phyloP scores from a whole-genome alignment of 1,140 invertebrate species.

The Sesamia nonagrioides region DNA sequence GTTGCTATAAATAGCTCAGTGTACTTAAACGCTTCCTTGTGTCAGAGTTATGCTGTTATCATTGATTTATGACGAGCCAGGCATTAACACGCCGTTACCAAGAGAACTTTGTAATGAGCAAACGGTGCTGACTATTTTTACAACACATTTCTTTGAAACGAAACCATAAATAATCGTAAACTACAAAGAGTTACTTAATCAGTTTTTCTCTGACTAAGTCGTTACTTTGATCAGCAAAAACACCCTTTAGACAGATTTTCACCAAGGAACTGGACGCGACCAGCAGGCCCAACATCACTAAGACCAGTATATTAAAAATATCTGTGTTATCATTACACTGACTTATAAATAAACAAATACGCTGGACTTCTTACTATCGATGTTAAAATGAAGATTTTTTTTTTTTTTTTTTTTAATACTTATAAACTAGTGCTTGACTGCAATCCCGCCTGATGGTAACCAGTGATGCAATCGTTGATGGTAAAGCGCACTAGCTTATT shows the following conservation, averaged over 20 bases:
- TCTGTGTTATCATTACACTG: too few species aligned
- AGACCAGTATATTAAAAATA: too few species aligned
- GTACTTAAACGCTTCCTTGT: constrained; percentile 3
- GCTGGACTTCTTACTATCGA: too few species aligned
- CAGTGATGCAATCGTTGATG: too few species aligned
- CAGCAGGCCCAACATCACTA: too few species aligned
- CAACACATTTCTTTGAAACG: neutral
- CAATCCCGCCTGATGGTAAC: too few species aligned
- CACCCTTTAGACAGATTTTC: neutral
- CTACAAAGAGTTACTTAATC: neutral
- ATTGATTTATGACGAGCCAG: constrained; percentile 19
- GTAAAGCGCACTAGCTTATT: too few species aligned
- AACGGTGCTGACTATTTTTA: neutral
- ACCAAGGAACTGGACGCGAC: too few species aligned
- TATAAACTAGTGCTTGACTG: too few species aligned
- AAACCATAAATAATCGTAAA: constrained; percentile 13
- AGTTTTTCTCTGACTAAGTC: neutral
- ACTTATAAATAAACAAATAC: too few species aligned
- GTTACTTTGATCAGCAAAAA: neutral
- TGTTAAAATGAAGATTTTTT: too few species aligned
- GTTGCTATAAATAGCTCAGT: constrained; percentile 10
- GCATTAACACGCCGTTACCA: neutral
- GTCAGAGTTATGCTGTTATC: constrained; percentile 27
- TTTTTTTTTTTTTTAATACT: too few species aligned
- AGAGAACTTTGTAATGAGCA: neutral